Base-by-base conservation (phyloP, 2,797 vertebrate genomes). In the Decapterus maruadsi region DNA sequence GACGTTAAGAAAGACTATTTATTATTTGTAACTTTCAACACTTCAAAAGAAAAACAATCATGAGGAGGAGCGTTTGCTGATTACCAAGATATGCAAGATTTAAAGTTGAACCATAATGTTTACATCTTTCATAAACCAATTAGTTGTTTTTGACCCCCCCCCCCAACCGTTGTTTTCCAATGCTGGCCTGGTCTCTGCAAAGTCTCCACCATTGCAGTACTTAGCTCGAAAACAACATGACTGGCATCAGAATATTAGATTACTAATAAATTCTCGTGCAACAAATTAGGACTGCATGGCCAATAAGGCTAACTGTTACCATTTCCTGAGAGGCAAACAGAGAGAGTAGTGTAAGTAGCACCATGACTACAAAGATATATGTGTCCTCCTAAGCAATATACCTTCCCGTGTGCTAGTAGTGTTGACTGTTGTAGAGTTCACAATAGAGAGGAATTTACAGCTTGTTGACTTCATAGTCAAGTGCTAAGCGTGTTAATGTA, bases 211-310 rank as follows among this genome's bases (percentile, higher is more conserved):
- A 26, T 13, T 73, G 60, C 26, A n/a, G 13, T 11, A 6, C 45
- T 59, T 53, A 54, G 16, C 42, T 43, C 22, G 17, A 48, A 70
- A 70, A 68, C 45, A 57, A 26, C 57, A 53, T 50, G 26, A 72
- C 54, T 48, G 8, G 19, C 46, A 29, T 46, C 63, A 68, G 51
- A 60, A 50, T 59, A 79, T 81, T 83, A 70, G 60, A 74, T 81
- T 76, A 80, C 46, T 63, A 36, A 66, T 68, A 34, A 57, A 13
- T 56, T 72, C 26, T 66, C 59, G 31, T 20, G 16, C n/a, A 55
- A 50, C 45, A 78, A 68, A 82, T 74, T 53, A 64, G 45, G 50
- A 34, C 29, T 60, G 64, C 26, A 13, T 72, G 68, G 43, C 61
- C 45, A 62, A 55, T 74, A 72, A 68, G 34, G 1, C 20, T 26